A percentile compares a stretch with the other conserved stretches of the same genome.
Evolutionary conservation across 2,888 invertebrate species (phyloP).

Genomic region (Andrena camellia): DNA sequence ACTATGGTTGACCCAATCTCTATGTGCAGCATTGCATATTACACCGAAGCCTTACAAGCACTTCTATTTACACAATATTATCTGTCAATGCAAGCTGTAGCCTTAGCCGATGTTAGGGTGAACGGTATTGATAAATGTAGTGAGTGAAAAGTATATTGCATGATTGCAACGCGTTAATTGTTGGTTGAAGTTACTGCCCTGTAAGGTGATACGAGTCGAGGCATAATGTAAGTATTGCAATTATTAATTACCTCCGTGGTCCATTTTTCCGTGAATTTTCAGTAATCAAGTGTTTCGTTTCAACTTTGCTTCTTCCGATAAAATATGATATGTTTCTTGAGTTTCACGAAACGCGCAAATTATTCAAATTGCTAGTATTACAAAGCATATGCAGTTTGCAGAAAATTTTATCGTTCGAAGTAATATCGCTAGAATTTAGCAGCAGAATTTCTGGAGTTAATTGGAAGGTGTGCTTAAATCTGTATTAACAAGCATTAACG

Average conservation of each 20-base stretch:
- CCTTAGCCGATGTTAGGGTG: constrained; percentile 48
- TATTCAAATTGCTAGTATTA: background rate
- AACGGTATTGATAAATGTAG: constrained; percentile 60
- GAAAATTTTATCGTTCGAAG: background rate
- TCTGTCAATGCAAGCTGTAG: constrained; percentile 62
- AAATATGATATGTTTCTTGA: background rate
- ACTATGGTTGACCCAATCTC: constrained; percentile 61
- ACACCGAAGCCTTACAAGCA: constrained; percentile 59
- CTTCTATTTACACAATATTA: constrained; percentile 62
- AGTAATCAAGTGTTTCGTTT: background rate
- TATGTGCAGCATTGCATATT: constrained; percentile 63
- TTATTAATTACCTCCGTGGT: background rate
- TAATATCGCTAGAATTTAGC: background rate
- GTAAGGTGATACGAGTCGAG: constrained; percentile 48
- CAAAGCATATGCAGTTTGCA: background rate
- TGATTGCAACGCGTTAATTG: constrained; percentile 47
- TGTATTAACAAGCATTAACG: background rate
- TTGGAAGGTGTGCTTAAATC: no score
- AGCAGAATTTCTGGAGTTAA: background rate
- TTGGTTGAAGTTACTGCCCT: constrained; percentile 52
- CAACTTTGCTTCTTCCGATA: background rate
- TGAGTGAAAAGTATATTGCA: constrained; percentile 56
- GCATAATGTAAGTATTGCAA: constrained; percentile 61
- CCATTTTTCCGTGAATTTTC: background rate
- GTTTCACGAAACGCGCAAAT: background rate